Base-by-base conservation (phyloP, 2,888 invertebrate genomes). In the Platerodrilus igneus region DNA sequence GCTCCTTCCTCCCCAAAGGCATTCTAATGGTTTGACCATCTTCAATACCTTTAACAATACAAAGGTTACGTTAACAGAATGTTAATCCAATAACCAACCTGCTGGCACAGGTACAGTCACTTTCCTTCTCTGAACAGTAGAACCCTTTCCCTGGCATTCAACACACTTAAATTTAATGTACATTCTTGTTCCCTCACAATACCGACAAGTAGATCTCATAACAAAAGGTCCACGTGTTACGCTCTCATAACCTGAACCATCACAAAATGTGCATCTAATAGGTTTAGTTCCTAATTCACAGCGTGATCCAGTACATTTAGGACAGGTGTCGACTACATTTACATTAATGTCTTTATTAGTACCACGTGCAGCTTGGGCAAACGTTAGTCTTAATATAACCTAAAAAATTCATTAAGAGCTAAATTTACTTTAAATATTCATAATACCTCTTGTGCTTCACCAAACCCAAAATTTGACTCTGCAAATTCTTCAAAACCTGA, bases 21-120 rank as follows among this genome's bases (percentile, higher is more conserved):
- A 99, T 88, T 37, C 97, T 79, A 3, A 99, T 84, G 0, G 95
- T 95, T 68, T 99, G 97, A 0, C 96, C 96, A 66, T 99, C 91
- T 64, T 97, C 95, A 4, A 99, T 91, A 10, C 91, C 67, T 67
- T 16, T 29, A 11, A 22, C 3, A 4, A 37, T 3, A 37, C 17
- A 37, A 35, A 30, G 20, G 16, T 6, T 16, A 26, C 25, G 18
- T 39, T 27, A 29, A 22, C 8, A 29, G 25, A 38, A 35, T 32
- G 17, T 18, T 20, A 9, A 10, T n/a, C 7, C 10, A 32, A 32
- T 22, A 33, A 38, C 47, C 41, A 46, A 66, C 68, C 92, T 32
- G 84, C 94, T 7, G 99, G 99, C 3, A 99, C 93, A 0, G 95
- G 93, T 0, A 99, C 90, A 0, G 85, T 87, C 2, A 97, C 77